Conservation (phyloP, 2,888 invertebrate species). For the Temnothorax rugatulus region DNA sequence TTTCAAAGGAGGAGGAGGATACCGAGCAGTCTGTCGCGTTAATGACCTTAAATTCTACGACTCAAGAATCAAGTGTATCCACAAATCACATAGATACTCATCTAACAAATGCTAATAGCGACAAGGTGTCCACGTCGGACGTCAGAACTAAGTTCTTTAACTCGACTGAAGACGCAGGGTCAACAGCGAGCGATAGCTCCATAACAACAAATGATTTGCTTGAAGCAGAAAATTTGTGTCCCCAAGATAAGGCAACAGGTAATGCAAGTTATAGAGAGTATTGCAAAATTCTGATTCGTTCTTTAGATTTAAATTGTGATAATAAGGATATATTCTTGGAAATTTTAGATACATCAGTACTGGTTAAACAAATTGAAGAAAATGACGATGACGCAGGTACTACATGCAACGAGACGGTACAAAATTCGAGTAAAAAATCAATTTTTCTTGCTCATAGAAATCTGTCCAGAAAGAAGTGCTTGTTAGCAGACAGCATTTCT, state of each 20-base stretch:
- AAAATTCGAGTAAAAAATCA: conserved; percentile 59
- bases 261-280: conserved; percentile 33
- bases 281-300: not conserved
- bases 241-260: conserved; percentile 51
- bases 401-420: conserved; percentile 43
- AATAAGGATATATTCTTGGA: conserved; percentile 40
- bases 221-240: conserved; percentile 28
- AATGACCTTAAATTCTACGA: conserved; percentile 65
- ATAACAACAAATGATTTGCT: conserved; percentile 58
- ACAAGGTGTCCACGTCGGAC: conserved; percentile 50
- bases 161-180: conserved; percentile 46
- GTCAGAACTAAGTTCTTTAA: conserved; percentile 59
- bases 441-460: conserved; percentile 68
- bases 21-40: conserved; percentile 66
- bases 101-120: conserved; percentile 43
- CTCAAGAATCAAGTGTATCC: conserved; percentile 59
- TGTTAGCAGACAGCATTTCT: conserved; percentile 62
- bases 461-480: conserved; percentile 73
- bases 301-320: conserved; percentile 37
- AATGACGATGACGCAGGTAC: conserved; percentile 27
- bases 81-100: conserved; percentile 67
- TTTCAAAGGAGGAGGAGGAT: conserved; percentile 76
- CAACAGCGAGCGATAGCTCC: conserved; percentile 41
- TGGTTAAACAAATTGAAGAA: conserved; percentile 37
- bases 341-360: conserved; percentile 1